phyloP scores from a whole-genome alignment of 1,140 invertebrate species.

The Geopemphigus sp. region DNA sequence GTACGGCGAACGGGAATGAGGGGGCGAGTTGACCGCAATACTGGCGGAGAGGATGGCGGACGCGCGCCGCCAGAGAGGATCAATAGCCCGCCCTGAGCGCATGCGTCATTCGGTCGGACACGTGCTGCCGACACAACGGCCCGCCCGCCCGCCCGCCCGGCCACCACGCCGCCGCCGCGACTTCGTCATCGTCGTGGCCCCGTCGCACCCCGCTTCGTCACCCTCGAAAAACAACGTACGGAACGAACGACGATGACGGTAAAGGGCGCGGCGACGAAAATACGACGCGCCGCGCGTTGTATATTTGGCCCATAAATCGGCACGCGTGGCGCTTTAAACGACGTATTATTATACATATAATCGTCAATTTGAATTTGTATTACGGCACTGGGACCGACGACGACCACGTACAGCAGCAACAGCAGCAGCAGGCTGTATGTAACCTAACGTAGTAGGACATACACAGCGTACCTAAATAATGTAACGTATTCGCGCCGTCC shows the following conservation, averaged over 20 bases:
- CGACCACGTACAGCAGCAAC: too few relatives aligned
- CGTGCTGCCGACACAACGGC: slow-evolving; percentile 36
- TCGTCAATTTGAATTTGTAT: too few relatives aligned
- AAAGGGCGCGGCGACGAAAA: neutral
- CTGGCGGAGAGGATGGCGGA: slow-evolving; percentile 1
- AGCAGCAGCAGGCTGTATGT: too few relatives aligned
- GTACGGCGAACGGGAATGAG: neutral
- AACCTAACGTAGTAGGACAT: too few relatives aligned
- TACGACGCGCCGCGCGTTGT: neutral
- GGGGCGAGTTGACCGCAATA: slow-evolving; percentile 36
- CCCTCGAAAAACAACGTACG: too few relatives aligned
- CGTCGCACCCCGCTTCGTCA: too few relatives aligned
- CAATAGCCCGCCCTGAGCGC: slow-evolving; percentile 44
- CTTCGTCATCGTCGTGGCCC: too few relatives aligned
- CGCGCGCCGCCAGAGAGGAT: slow-evolving; percentile 41
- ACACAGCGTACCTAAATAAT: too few relatives aligned
- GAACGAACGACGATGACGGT: neutral
- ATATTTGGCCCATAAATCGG: slow-evolving; percentile 39
- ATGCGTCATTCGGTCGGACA: slow-evolving; percentile 47
- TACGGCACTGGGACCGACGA: too few relatives aligned
- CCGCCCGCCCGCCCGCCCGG: neutral
- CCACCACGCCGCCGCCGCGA: neutral
- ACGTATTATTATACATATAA: too few relatives aligned
- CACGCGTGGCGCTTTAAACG: slow-evolving; percentile 16
- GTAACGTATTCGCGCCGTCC: too few relatives aligned